Base-by-base conservation (phyloP, 1,140 invertebrate genomes). In the Drosophila pandora region DNA sequence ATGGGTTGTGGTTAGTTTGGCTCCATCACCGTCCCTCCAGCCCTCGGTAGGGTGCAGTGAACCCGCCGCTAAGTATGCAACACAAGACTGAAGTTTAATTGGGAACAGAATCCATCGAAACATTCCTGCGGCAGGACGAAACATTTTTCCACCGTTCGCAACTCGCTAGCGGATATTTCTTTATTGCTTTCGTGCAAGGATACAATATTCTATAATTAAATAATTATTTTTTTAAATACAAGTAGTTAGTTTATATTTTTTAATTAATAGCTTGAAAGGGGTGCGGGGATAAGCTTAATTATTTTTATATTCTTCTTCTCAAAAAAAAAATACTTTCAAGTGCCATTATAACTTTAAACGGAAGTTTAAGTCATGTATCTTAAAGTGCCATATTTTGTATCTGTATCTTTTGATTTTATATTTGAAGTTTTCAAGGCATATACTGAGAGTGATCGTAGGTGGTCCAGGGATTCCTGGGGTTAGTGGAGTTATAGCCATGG, bases 61-160 rank as follows among this genome's bases (percentile, higher is more conserved):
- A 83, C 80, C 78, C 81, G 69, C 63, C 64, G 58, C 64, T 79
- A 82, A 84, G 76, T 84, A 84, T 82, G 79, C 79, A 74, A 59
- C 62, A 61, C 57, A 63, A 67, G 55, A 61, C 59, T 62, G 63
- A 55, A 56, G 58, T 75, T 68, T 85, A 84, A 85, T 83, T 83
- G 76, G 80, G 30, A 70, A 56, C 41, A 52, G 48, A 70, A 41
- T 50, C 49, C 55, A 63, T 63, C 34, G 56, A 58, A 76, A 61
- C 22, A 43, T 61, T 56, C 17, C 49, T 53, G 34, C 23, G 43
- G 39, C 52, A 49, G 54, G 54, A 25, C 52, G 63, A 54, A 54
- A 45, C 49, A 32, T 47, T 53, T 53, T 53, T 23, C 23, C 57
- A 21, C 47, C 32, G 47, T 39, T 49, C 43, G 43, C 43, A 55